A percentile compares a stretch with the other conserved stretches of the same genome.
Evolutionary conservation across 2,797 vertebrate genomes (phyloP).

Genomic region (Allobates femoralis): DNA sequence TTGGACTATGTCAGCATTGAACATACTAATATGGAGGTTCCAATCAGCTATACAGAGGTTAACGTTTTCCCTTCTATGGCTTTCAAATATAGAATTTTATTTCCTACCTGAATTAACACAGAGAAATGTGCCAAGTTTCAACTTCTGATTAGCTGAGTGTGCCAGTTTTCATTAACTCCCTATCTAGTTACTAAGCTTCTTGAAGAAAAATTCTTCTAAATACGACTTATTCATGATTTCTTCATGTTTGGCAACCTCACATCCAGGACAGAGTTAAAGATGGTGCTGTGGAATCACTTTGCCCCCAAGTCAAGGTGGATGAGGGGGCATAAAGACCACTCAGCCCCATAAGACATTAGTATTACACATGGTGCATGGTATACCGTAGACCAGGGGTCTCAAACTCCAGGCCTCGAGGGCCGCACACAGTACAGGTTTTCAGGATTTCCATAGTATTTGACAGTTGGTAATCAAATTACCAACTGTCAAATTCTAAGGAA

Average conservation of each 20-base stretch:
- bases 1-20: background rate
- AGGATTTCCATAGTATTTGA: no score
- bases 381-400: no score
- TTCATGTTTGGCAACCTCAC: background rate
- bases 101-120: slow-evolving; percentile 17
- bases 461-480: no score
- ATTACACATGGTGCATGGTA: no score
- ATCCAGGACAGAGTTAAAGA: background rate
- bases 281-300: background rate
- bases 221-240: background rate
- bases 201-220: background rate
- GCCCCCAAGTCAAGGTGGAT: background rate
- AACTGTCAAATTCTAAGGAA: no score
- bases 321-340: background rate
- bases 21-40: background rate
- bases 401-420: no score
- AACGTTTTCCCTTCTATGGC: background rate
- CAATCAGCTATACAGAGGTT: background rate
- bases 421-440: no score
- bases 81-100: background rate
- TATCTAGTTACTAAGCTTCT: background rate
- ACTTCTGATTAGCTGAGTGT: slow-evolving; percentile 7
- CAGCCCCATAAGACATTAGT: no score
- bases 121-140: background rate
- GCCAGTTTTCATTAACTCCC: slow-evolving; percentile 15